A percentile compares a stretch with the other conserved stretches of the same genome.
These are phyloP conservation scores for Cydia fagiglandana DNA, from an alignment of 1,140 invertebrate genomes.

Conservation along the genomic window DNA sequence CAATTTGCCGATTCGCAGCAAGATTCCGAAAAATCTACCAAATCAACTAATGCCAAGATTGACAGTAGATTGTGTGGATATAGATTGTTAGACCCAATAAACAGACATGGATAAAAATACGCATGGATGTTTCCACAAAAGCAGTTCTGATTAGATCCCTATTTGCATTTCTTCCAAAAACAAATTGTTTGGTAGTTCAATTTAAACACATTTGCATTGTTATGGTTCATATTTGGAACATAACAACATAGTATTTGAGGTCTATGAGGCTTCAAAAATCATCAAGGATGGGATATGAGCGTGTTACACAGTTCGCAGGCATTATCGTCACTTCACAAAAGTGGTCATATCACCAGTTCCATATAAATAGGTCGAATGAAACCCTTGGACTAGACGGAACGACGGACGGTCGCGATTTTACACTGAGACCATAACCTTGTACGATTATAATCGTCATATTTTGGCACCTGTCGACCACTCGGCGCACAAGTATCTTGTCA, in stretches of 20 bases:
- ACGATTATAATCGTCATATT: slow-evolving; percentile 2
- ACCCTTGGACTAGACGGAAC: too few relatives aligned
- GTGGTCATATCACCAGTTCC: background rate
- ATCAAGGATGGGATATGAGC: background rate
- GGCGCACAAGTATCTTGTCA: background rate
- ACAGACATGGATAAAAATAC: too few relatives aligned
- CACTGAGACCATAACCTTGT: background rate
- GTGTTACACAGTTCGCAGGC: background rate
- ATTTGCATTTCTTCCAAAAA: too few relatives aligned
- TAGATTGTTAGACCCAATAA: too few relatives aligned
- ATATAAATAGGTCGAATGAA: too few relatives aligned
- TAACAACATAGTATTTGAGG: background rate
- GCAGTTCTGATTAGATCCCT: too few relatives aligned
- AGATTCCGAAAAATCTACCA: background rate
- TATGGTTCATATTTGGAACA: too few relatives aligned
- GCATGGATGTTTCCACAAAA: too few relatives aligned
- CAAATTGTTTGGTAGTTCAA: too few relatives aligned
- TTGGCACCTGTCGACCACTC: background rate
- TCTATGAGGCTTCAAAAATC: background rate
- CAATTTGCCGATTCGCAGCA: background rate
- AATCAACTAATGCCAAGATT: too few relatives aligned
- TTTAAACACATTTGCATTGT: too few relatives aligned
- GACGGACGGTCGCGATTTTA: background rate
- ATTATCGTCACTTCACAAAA: background rate
- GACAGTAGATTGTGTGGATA: too few relatives aligned